Conservation (phyloP, 1,140 invertebrate species). For the Ganaspis sp. region DNA sequence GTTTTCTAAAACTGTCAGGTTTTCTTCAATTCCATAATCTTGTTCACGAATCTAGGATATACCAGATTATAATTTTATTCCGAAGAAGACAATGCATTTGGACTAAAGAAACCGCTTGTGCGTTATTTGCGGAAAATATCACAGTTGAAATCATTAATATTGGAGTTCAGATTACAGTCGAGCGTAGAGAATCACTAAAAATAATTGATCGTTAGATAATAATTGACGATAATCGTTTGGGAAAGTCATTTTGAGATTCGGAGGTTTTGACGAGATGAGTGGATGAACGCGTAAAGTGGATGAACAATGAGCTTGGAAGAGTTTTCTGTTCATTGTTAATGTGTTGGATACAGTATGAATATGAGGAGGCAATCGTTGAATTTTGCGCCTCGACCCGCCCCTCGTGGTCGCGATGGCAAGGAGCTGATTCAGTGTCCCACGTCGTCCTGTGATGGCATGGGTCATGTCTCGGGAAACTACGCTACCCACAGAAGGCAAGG, state of each 20-base stretch:
- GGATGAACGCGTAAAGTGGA: constrained; percentile 24
- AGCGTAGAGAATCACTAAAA: no score
- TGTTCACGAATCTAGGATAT: no score
- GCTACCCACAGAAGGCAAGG: constrained; percentile 83
- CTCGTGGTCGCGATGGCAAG: constrained; percentile 80
- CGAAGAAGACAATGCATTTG: no score
- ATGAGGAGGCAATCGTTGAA: constrained; percentile 75
- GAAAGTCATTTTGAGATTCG: background rate
- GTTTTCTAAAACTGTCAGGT: no score
- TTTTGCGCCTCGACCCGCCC: constrained; percentile 71
- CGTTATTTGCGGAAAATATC: no score
- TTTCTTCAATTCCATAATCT: no score
- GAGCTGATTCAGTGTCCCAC: constrained; percentile 85
- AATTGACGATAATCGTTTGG: no score
- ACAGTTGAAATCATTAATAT: no score
- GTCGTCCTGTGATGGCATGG: constrained; percentile 85
- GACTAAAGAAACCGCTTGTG: no score
- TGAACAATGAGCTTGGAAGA: constrained; percentile 40
- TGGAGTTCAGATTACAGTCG: no score
- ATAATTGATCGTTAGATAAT: no score
- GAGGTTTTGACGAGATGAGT: background rate
- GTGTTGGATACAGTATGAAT: constrained; percentile 74
- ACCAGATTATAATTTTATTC: no score
- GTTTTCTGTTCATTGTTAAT: constrained; percentile 60
- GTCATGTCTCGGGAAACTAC: constrained; percentile 86